These are phyloP conservation scores for Drosophila equinoxialis DNA, from an alignment of 1,140 invertebrate species.

Conservation along the genomic window DNA sequence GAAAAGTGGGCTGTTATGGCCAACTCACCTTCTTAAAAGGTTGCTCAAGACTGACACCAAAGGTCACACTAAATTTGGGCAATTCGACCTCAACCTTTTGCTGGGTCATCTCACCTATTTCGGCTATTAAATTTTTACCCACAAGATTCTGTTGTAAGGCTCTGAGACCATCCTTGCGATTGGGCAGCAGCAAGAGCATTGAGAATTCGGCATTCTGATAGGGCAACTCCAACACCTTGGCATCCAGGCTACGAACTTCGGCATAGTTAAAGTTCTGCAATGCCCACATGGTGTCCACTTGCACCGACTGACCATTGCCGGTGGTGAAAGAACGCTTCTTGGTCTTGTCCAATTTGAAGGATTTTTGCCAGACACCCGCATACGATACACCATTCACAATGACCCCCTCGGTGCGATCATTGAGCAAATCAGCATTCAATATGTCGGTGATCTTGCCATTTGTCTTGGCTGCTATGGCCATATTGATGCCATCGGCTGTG, in stretches of 20 bases:
- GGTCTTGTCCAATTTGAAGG: slow-evolving; percentile 68
- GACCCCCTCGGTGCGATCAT: slow-evolving; percentile 75
- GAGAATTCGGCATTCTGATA: slow-evolving; percentile 75
- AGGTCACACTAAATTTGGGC: slow-evolving; percentile 87
- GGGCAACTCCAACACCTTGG: slow-evolving; percentile 74
- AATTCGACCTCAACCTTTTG: slow-evolving; percentile 84
- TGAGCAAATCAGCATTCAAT: slow-evolving; percentile 60
- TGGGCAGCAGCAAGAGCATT: slow-evolving; percentile 73
- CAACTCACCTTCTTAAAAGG: slow-evolving; percentile 84
- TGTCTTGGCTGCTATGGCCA: slow-evolving; percentile 66
- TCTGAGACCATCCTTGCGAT: slow-evolving; percentile 71
- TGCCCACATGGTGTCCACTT: slow-evolving; percentile 80
- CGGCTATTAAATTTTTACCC: slow-evolving; percentile 78
- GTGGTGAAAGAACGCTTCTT: slow-evolving; percentile 61
- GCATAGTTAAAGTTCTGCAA: slow-evolving; percentile 74
- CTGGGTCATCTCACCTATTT: slow-evolving; percentile 61
- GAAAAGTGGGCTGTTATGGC: too few species aligned
- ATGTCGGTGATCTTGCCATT: slow-evolving; percentile 71
- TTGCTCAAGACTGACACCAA: slow-evolving; percentile 84
- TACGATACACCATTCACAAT: slow-evolving; percentile 71
- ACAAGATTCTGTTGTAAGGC: slow-evolving; percentile 67
- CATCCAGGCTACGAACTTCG: slow-evolving; percentile 66
- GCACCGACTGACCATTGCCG: slow-evolving; percentile 58
- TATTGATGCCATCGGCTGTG: slow-evolving; percentile 74
- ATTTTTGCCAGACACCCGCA: slow-evolving; percentile 72